phyloP scores from a whole-genome alignment of 2,888 invertebrate species.

The Seira sanloemensis region DNA sequence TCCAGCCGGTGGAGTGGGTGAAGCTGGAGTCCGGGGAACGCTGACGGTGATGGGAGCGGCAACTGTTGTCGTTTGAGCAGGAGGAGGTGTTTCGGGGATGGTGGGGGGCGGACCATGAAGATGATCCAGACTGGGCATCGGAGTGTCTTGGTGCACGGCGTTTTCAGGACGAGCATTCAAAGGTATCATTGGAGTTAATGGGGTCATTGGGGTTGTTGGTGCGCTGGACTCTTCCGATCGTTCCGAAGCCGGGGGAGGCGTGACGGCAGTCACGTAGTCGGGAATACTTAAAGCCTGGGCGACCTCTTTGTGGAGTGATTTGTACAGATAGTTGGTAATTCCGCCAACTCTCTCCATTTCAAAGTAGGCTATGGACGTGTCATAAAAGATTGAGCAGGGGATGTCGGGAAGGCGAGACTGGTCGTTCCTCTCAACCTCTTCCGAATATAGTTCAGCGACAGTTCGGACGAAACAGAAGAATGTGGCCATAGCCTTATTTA shows the following conservation, averaged over 20 bases:
- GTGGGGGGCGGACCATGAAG: neutral
- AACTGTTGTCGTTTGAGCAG: neutral
- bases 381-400: slow-evolving; percentile 80
- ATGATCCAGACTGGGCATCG: slow-evolving; percentile 40
- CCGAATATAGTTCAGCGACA: slow-evolving; percentile 59
- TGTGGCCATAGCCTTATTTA: slow-evolving; percentile 70
- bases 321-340: slow-evolving; percentile 82
- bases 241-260: neutral
- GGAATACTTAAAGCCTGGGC: slow-evolving; percentile 74
- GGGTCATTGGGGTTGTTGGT: neutral
- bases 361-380: slow-evolving; percentile 82
- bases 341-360: slow-evolving; percentile 85
- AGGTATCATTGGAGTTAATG: neutral
- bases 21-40: slow-evolving; percentile 26
- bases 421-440: slow-evolving; percentile 59
- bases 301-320: slow-evolving; percentile 79
- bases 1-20: neutral
- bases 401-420: slow-evolving; percentile 73
- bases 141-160: slow-evolving; percentile 29
- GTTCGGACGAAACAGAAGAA: slow-evolving; percentile 70
- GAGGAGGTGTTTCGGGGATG: neutral
- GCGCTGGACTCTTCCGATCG: no score
- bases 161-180: neutral
- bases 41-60: slow-evolving; percentile 39
- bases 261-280: slow-evolving; percentile 59